Conservation (phyloP, 2,888 invertebrate genomes). For the Orchesella flavescens region DNA sequence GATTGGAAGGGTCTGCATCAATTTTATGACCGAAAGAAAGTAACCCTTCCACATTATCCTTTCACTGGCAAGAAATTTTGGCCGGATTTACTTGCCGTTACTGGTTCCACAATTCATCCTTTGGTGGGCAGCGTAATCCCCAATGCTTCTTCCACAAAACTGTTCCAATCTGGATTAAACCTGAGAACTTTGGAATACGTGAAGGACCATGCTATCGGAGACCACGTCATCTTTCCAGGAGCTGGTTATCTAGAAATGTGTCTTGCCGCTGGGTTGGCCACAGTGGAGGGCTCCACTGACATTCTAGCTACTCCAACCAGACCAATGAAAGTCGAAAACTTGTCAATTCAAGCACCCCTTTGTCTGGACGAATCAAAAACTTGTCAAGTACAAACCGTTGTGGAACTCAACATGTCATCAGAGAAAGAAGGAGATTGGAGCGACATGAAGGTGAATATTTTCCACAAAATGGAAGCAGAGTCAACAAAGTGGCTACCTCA, state of each 20-base stretch:
- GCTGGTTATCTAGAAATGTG: slow-evolving; percentile 36
- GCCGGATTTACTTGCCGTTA: not conserved
- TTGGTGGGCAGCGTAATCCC: slow-evolving; percentile 9
- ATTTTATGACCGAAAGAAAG: slow-evolving; percentile 1
- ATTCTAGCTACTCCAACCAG: not conserved
- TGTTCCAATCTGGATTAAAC: slow-evolving; percentile 10
- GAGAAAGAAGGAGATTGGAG: not conserved
- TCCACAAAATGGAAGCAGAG: not conserved
- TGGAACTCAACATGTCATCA: slow-evolving; percentile 24
- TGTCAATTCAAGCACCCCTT: slow-evolving; percentile 21
- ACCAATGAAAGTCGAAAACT: slow-evolving; percentile 20
- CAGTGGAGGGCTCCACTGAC: not conserved
- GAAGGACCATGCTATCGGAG: slow-evolving; percentile 32
- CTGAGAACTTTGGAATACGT: slow-evolving; percentile 1
- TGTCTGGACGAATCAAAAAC: not conserved
- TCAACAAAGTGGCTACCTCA: slow-evolving; percentile 9
- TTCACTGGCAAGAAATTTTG: slow-evolving; percentile 22
- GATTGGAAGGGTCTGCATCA: slow-evolving; percentile 31
- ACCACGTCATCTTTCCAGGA: slow-evolving; percentile 11
- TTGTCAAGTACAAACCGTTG: slow-evolving; percentile 6
- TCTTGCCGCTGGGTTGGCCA: slow-evolving; percentile 25
- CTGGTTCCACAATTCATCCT: slow-evolving; percentile 7
- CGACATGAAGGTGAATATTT: not conserved
- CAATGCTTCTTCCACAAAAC: slow-evolving; percentile 1
- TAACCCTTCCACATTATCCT: slow-evolving; percentile 25